These are phyloP conservation scores for Lacerta viridis DNA, from an alignment of 2,797 vertebrate genomes.

Conservation along the genomic window DNA sequence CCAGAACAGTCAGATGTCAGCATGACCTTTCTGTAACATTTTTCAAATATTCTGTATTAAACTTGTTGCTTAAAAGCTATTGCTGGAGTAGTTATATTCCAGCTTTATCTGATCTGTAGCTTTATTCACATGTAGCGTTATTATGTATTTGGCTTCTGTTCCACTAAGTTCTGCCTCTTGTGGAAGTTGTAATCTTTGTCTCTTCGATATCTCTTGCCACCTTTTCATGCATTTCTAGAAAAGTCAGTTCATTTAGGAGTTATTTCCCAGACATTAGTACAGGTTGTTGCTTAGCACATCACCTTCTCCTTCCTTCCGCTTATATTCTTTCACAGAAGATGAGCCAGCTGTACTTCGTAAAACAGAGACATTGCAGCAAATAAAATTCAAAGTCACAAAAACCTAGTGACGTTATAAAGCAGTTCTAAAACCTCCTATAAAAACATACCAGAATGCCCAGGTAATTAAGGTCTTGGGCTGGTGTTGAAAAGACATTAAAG, in stretches of 20 bases:
- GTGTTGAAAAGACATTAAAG: not conserved
- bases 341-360: not conserved
- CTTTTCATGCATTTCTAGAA: not conserved
- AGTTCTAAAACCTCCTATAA: not conserved
- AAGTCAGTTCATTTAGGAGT: not conserved
- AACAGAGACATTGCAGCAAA: not conserved
- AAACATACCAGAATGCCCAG: not conserved
- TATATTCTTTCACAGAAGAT: not conserved
- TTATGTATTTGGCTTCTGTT: not conserved
- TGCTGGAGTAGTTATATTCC: not conserved
- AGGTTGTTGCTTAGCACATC: not conserved
- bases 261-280: not conserved
- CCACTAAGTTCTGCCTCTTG: not conserved
- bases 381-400: not conserved
- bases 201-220: not conserved
- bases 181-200: not conserved
- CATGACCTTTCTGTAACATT: not conserved
- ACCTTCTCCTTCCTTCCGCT: not conserved
- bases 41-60: slow-evolving; percentile 1
- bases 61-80: not conserved
- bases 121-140: too few species aligned
- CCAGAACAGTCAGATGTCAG: not conserved
- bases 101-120: not conserved
- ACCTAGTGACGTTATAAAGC: not conserved
- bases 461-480: not conserved